Percentiles rank a stretch among this genome's conserved stretches.
These are phyloP conservation scores for Mayetiola destructor DNA, from an alignment of 2,888 invertebrate genomes.

Conservation along the genomic window DNA sequence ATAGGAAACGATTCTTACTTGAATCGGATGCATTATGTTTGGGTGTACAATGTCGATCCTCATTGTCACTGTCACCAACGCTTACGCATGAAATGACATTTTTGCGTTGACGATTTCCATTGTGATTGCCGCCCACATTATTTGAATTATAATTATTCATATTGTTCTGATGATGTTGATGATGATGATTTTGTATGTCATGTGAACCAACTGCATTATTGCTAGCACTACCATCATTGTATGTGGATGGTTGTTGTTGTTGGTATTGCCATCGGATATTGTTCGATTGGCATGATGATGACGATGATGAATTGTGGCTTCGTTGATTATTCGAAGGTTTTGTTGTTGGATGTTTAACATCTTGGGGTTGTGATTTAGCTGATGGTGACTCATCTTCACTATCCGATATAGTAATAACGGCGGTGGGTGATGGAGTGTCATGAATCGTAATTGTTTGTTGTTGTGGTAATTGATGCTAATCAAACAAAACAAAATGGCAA, in stretches of 20 bases:
- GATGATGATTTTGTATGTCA: neutral
- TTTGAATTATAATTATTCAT: conserved; percentile 17
- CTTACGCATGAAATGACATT: conserved; percentile 68
- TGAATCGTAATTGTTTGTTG: conserved; percentile 88
- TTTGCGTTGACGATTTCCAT: conserved; percentile 39
- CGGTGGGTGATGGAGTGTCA: conserved; percentile 88
- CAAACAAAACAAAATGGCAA: neutral
- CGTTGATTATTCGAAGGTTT: conserved; percentile 15
- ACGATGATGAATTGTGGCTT: conserved; percentile 18
- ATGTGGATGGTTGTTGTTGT: conserved; percentile 20
- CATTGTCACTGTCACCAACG: conserved; percentile 59
- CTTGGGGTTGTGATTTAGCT: conserved; percentile 16
- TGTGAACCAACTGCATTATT: conserved; percentile 15
- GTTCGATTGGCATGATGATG: conserved; percentile 23
- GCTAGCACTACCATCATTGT: conserved; percentile 23
- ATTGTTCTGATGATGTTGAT: conserved; percentile 21
- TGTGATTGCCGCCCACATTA: conserved; percentile 18
- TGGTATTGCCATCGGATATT: conserved; percentile 22
- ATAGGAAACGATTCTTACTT: no score
- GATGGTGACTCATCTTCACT: conserved; percentile 74
- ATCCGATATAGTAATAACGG: conserved; percentile 90
- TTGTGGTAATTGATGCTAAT: conserved; percentile 9
- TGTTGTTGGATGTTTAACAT: conserved; percentile 13
- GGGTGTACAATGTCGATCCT: conserved; percentile 40
- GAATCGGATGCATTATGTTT: conserved; percentile 17